Evolutionary conservation across 1,140 invertebrate species (phyloP), one percentile per base, ranked within the genome.

Genomic region (Kradibia gibbosae): DNA sequence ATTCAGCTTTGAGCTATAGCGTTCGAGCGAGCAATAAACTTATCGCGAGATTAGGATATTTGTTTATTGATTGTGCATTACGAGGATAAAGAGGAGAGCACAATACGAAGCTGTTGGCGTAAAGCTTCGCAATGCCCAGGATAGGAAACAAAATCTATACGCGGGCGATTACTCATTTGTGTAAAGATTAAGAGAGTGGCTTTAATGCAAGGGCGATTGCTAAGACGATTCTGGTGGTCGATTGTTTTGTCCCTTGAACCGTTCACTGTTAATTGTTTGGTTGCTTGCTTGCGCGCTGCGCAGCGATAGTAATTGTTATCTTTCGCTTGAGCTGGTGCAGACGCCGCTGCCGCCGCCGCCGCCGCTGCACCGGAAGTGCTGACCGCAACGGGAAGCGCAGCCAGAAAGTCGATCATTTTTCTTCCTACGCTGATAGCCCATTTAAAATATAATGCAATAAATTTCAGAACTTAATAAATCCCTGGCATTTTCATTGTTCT

Each of bases 281-380:
- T 67, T 67, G 31, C 70, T 71, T 71, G n/a, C 42, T 53, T 22
- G 42, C n/a, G 10, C n/a, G 45, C 25, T 22, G 48, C 28, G 48
- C 28, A 53, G 28, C 25, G 25, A 73, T 73, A 73, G 48, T 73
- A 75, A 75, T 57, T 60, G 25, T 73, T 73, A 73, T 73, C 71
- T 65, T 55, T 22, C 15, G 20, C 55, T 53, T 36, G 36, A 77
- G 70, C 85, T 80, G 83, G 83, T 83, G 50, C 4, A 42, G 28
- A 28, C 34, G 8, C 84, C 82, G 50, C 4, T 42, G 28, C 39
- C 34, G 8, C 11, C 50, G 55, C 55, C 48, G 15, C 71, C 25
- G 31, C 28, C 10, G n/a, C 71, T 39, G 53, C 50, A 57, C 73
- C 73, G 73, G 73, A 75, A 75, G 73, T 25, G 50, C 7, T 34